Evolutionary conservation across 2,113 vertebrate genomes (phyloP), one percentile per base, ranked within the genome.

Genomic region (Aspiorhynchus laticeps): DNA sequence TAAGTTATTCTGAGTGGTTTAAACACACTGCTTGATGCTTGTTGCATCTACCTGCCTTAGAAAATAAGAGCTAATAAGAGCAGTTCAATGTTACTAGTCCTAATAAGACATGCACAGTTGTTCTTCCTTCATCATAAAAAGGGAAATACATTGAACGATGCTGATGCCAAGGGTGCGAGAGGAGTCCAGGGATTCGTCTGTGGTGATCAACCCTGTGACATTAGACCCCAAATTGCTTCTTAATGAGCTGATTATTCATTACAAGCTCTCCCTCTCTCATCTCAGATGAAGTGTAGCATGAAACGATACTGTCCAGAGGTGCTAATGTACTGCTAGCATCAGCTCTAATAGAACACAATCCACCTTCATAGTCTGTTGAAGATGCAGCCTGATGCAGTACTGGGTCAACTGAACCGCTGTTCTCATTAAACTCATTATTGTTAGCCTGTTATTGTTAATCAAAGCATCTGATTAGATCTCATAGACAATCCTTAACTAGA

Each of bases 221-320:
- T n/a, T 14, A 51, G 43, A 76, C 53, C 26, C 31, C 14, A 28
- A 36, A 69, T 33, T 6, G 43, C 11, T 79, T 79, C 46, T 51
- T 69, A 86, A 79, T 84, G 26, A 79, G 74, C 38, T 33, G 46
- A 69, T 87, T 33, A 84, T 87, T 87, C n/a, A 76, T 65, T 36
- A 78, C 26, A 28, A 65, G 80, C n/a, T 53, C 10, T 63, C 9
- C 28, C 65, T 11, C 69, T 71, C 33, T 38, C 10, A 38, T 73
- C 36, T 36, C 43, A 38, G 9, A 65, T 75, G 33, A 48, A 69
- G 11, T 69, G 24, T 67, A 31, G 61, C 48, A 36, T 71, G 41
- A 87, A 82, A 84, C 21, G 15, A 84, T 43, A 31, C 71, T n/a
- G 73, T 67, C 73, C 61, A 56, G 73, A 76, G 77, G 77, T 73